Base-by-base conservation (phyloP, 2,888 invertebrate genomes). In the Spialia ferax region DNA sequence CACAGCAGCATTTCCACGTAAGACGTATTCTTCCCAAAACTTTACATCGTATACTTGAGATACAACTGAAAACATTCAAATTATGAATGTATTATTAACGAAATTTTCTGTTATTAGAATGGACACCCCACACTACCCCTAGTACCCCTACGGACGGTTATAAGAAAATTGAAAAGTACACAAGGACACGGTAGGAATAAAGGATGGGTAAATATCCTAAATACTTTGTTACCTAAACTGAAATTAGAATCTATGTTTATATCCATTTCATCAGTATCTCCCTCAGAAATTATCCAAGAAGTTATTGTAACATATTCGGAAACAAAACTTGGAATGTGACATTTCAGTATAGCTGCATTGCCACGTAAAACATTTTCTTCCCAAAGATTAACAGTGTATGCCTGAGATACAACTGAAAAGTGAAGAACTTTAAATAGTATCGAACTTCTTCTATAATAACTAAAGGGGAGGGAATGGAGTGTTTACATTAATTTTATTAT, bases 271-370 rank as follows among this genome's bases (percentile, higher is more conserved):
- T 89, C 86, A 38, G 74, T 77, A 42, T 85, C 85, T 60, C 94
- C 94, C 86, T 96, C 96, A 84, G 97, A 96, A 89, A 97, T 96
- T 82, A 97, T 95, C 98, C 98, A 98, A 82, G 97, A 96, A 81
- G 96, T 96, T 79, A 98, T 96, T 83, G 95, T 95, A 79, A 98
- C 97, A 94, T 97, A 98, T 94, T 98, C 98, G 85, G 97, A 96
- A 81, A 98, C 97, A 94, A 98, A 98, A 94, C 97, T 97, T 81
- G 98, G 98, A 89, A 98, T 97, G 92, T 97, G 97, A 94, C 98
- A 98, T 95, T 98, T 98, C 82, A 98, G 94, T 89, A 98, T 97
- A 79, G 97, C 98, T 79, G 97, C 96, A 93, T 98, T 98, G 81
- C 98, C 98, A 84, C 97, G 96, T 79, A 98, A 95, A 74, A 98